Percentiles rank a stretch among this genome's conserved stretches.
phyloP scores from a whole-genome alignment of 2,113 vertebrate species.

The Nematolebias whitei region DNA sequence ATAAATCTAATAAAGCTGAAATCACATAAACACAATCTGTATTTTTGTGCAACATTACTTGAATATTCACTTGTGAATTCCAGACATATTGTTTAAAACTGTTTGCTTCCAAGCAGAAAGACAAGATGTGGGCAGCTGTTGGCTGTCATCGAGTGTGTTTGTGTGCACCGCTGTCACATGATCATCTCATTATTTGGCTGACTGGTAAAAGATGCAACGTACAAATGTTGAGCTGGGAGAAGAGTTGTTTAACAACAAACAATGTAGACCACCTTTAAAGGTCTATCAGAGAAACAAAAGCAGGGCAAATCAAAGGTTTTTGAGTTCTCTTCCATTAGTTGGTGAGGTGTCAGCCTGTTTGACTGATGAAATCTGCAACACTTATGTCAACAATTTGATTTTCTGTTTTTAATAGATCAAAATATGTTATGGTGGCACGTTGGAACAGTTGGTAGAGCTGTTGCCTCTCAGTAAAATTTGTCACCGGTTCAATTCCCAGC shows the following conservation, averaged over 20 bases:
- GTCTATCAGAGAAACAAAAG: too few relatives aligned
- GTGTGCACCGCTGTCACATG: conserved; percentile 50
- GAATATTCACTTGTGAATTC: conserved; percentile 37
- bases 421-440: too few relatives aligned
- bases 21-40: conserved; percentile 32
- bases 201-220: conserved; percentile 54
- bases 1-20: conserved; percentile 35
- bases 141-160: conserved; percentile 53
- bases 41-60: conserved; percentile 15
- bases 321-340: too few relatives aligned
- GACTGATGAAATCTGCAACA: too few relatives aligned
- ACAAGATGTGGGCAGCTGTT: conserved; percentile 53
- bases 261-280: too few relatives aligned
- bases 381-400: too few relatives aligned
- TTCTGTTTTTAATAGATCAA: too few relatives aligned
- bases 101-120: conserved; percentile 33
- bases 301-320: too few relatives aligned
- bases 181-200: conserved; percentile 65
- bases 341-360: too few relatives aligned
- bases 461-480: too few relatives aligned
- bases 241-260: background rate
- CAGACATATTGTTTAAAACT: conserved; percentile 31
- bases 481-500: too few relatives aligned
- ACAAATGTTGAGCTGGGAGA: conserved; percentile 33
- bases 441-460: too few relatives aligned